Conservation (phyloP, 2,888 invertebrate genomes). For the Tupiocoris notatus region DNA sequence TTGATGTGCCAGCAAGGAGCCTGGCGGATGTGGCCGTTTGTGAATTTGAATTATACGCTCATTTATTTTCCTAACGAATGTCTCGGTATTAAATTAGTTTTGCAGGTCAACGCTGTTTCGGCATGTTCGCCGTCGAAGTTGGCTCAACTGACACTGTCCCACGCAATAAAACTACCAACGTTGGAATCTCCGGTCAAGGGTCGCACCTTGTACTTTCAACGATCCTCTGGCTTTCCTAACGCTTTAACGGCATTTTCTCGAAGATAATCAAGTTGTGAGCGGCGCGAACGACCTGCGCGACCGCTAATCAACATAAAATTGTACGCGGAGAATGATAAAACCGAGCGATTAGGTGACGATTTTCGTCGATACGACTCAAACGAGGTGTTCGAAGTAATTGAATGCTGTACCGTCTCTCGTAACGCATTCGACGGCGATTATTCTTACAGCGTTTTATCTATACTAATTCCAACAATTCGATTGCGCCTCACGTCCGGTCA, state of each 20-base stretch:
- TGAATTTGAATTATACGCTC: no score
- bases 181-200: background rate
- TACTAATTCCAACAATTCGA: slow-evolving; percentile 19
- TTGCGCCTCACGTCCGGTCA: slow-evolving; percentile 29
- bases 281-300: no score
- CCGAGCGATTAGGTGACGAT: background rate
- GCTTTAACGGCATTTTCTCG: background rate
- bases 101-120: no score
- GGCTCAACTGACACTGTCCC: no score
- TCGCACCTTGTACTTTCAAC: background rate
- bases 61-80: no score
- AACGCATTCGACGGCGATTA: background rate
- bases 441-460: slow-evolving; percentile 21
- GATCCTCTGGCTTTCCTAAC: background rate
- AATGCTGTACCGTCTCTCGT: slow-evolving; percentile 19
- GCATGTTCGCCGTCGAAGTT: no score
- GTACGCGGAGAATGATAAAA: background rate
- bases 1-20: no score
- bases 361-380: slow-evolving; percentile 21
- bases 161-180: no score
- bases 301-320: slow-evolving; percentile 13
- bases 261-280: slow-evolving; percentile 31
- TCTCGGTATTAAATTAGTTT: no score
- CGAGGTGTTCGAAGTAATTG: slow-evolving; percentile 31
- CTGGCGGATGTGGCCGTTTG: no score